A percentile compares a stretch with the other conserved stretches of the same genome.
Evolutionary conservation across 2,113 vertebrate genomes (phyloP).

Genomic region (Diglossa brunneiventris): DNA sequence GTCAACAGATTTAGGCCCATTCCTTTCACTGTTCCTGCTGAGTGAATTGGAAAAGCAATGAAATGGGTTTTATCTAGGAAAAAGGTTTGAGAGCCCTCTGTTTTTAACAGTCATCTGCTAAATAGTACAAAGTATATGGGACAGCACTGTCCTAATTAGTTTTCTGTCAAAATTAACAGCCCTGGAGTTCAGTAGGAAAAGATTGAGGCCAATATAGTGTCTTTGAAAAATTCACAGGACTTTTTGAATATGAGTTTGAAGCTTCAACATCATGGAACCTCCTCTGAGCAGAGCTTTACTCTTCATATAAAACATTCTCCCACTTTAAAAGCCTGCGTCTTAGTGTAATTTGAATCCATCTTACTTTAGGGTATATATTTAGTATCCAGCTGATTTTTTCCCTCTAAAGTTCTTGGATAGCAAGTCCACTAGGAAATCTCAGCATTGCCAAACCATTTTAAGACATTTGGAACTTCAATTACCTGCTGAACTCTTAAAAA

Average conservation of each 20-base stretch:
- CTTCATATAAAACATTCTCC: not conserved
- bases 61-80: not conserved
- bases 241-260: slow-evolving; percentile 9
- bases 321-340: slow-evolving; percentile 5
- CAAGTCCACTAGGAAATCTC: slow-evolving; percentile 47
- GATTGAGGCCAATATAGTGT: slow-evolving; percentile 27
- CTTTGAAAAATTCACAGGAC: slow-evolving; percentile 38
- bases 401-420: slow-evolving; percentile 47
- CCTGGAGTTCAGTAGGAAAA: not conserved
- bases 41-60: not conserved
- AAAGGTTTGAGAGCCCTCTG: not conserved
- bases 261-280: not conserved
- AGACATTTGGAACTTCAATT: slow-evolving; percentile 64
- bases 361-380: slow-evolving; percentile 54
- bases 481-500: slow-evolving; percentile 62
- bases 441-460: slow-evolving; percentile 48
- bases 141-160: slow-evolving; percentile 51
- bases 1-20: not conserved
- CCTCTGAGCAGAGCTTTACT: slow-evolving; percentile 1
- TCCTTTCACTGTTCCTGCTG: not conserved
- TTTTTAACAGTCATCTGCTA: not conserved
- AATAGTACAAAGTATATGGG: slow-evolving; percentile 30
- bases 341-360: slow-evolving; percentile 27
- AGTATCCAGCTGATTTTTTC: slow-evolving; percentile 47
- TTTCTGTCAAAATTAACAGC: slow-evolving; percentile 27